Evolutionary conservation across 2,797 vertebrate species (phyloP).

Genomic region (Nyctalus aviator): DNA sequence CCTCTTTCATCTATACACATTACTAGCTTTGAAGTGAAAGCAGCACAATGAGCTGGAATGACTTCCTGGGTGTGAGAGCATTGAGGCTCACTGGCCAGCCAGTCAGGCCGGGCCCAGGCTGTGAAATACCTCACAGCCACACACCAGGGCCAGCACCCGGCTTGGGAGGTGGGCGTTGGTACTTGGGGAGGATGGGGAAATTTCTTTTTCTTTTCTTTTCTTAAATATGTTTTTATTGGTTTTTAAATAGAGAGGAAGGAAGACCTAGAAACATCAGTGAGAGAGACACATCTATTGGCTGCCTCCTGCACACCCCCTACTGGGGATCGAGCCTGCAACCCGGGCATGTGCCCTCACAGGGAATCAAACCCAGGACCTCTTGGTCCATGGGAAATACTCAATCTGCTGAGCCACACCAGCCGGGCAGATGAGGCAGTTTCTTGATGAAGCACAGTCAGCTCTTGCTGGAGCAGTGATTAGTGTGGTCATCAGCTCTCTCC

Average conservation of each 20-base stretch:
- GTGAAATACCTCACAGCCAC: background rate
- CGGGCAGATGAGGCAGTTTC: slow-evolving; percentile 11
- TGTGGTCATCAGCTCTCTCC: slow-evolving; percentile 83
- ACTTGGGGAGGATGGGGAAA: background rate
- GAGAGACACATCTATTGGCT: too few relatives aligned
- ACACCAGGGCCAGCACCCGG: background rate
- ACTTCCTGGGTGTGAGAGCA: background rate
- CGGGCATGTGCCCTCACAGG: too few relatives aligned
- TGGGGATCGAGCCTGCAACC: too few relatives aligned
- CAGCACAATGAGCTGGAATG: background rate
- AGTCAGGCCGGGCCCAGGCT: background rate
- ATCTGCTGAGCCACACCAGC: background rate
- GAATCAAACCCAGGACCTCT: too few relatives aligned
- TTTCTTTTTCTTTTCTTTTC: too few relatives aligned
- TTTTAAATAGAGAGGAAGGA: too few relatives aligned
- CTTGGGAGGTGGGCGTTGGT: background rate
- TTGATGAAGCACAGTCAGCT: slow-evolving; percentile 80
- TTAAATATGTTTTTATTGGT: too few relatives aligned
- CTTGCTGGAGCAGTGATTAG: slow-evolving; percentile 81
- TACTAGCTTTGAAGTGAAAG: background rate
- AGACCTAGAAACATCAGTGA: too few relatives aligned
- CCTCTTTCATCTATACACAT: background rate
- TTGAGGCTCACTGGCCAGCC: background rate
- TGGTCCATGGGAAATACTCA: too few relatives aligned
- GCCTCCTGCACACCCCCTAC: too few relatives aligned